phyloP scores from a whole-genome alignment of 2,113 vertebrate genomes.

The Sander vitreus region DNA sequence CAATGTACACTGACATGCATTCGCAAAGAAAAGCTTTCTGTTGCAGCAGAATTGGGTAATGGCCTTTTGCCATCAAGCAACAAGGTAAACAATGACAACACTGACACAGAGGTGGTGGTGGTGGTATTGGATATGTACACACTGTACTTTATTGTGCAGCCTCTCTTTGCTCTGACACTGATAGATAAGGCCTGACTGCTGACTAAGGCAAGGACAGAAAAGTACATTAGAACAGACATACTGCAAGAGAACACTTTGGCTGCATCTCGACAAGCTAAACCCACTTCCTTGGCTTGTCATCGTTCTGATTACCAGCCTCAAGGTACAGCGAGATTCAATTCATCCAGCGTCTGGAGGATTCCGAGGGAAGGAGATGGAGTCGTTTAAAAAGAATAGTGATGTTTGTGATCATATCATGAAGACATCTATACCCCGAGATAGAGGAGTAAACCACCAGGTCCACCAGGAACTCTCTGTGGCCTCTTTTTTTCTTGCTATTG shows the following conservation, averaged over 20 bases:
- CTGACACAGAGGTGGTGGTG: constrained; percentile 6
- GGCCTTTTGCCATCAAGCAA: not conserved
- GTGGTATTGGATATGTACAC: constrained; percentile 15
- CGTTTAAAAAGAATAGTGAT: constrained; percentile 5
- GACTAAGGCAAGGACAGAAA: constrained; percentile 54
- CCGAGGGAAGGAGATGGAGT: not conserved
- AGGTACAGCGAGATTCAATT: constrained; percentile 1
- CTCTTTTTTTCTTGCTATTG: not conserved
- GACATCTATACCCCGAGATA: not conserved
- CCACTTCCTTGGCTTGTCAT: constrained; percentile 9
- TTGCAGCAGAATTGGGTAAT: not conserved
- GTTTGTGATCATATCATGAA: constrained; percentile 6
- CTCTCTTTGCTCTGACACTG: constrained; percentile 39
- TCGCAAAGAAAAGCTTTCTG: not conserved
- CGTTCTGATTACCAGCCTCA: constrained; percentile 2
- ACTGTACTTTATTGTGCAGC: constrained; percentile 57
- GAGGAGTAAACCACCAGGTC: not conserved
- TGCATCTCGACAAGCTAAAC: constrained; percentile 31
- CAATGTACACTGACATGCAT: not conserved
- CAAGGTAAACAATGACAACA: constrained; percentile 23
- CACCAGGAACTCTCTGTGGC: not conserved
- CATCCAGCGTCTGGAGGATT: not conserved
- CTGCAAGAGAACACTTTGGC: constrained; percentile 28
- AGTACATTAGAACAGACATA: constrained; percentile 35
- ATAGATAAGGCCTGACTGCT: constrained; percentile 51